Conservation (phyloP, 1,140 invertebrate species). For the Hycleus phaleratus region DNA sequence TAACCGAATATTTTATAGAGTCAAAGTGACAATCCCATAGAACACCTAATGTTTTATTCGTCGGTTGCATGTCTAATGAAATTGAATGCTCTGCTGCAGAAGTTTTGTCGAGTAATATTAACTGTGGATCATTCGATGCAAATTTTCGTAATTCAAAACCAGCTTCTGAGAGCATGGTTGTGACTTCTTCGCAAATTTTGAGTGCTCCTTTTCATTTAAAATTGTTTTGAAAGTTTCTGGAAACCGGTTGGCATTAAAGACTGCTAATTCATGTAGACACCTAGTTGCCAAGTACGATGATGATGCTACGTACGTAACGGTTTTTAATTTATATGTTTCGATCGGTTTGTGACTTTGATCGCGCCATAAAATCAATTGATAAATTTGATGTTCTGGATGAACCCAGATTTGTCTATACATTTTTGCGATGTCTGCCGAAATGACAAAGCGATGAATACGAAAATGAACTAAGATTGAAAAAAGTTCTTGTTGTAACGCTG, state of each 20-base stretch:
- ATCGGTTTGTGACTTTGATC: not conserved
- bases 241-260: not conserved
- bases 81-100: not conserved
- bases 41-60: conserved; percentile 2
- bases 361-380: conserved; percentile 5
- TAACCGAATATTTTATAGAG: not conserved
- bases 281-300: not conserved
- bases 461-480: conserved; percentile 3
- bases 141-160: conserved; percentile 42
- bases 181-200: conserved; percentile 1
- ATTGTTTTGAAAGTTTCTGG: not conserved
- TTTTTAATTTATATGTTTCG: not conserved
- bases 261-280: not conserved
- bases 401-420: conserved; percentile 8
- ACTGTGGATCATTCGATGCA: conserved; percentile 26
- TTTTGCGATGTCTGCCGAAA: conserved; percentile 17
- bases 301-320: not conserved
- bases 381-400: not conserved
- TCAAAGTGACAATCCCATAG: not conserved
- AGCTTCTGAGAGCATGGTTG: conserved; percentile 23
- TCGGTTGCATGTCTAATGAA: not conserved
- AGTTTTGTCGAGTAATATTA: conserved; percentile 9
- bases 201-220: not conserved
- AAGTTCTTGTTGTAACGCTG: conserved; percentile 10
- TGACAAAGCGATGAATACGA: conserved; percentile 8